Conservation (phyloP, 2,113 vertebrate genomes). For the Neolamprologus sp. region DNA sequence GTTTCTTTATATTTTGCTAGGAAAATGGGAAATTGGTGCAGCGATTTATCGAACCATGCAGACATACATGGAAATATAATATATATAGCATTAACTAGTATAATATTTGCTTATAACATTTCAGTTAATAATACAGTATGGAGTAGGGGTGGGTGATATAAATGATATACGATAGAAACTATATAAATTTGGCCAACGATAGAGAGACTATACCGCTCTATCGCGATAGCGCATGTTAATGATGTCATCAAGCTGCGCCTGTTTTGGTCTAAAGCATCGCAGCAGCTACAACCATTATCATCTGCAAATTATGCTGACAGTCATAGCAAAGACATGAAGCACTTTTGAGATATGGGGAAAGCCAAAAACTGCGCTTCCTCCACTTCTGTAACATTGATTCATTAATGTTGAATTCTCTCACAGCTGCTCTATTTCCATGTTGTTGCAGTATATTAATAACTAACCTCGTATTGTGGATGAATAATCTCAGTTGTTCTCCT, state of each 20-base stretch:
- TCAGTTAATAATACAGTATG: neutral
- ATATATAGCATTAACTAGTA: neutral
- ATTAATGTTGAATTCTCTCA: accelerated
- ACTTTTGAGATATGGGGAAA: neutral
- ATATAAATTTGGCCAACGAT: neutral
- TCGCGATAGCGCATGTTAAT: neutral
- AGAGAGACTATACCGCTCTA: accelerated
- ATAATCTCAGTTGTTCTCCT: no score
- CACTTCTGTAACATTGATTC: no score
- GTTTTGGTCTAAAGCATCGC: accelerated
- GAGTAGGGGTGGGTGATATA: neutral
- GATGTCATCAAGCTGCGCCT: neutral
- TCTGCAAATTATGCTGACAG: neutral
- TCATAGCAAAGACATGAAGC: neutral
- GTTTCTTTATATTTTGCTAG: neutral
- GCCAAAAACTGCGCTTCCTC: neutral
- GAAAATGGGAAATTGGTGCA: neutral
- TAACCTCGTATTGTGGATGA: no score
- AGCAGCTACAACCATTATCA: accelerated
- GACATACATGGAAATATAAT: neutral
- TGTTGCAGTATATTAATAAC: no score
- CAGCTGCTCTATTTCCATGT: accelerated
- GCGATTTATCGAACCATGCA: neutral
- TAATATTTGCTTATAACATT: neutral
- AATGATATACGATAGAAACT: accelerated